A percentile compares a stretch with the other conserved stretches of the same genome.
Conservation (phyloP, 1,140 invertebrate genomes). For the Psix sp. region DNA sequence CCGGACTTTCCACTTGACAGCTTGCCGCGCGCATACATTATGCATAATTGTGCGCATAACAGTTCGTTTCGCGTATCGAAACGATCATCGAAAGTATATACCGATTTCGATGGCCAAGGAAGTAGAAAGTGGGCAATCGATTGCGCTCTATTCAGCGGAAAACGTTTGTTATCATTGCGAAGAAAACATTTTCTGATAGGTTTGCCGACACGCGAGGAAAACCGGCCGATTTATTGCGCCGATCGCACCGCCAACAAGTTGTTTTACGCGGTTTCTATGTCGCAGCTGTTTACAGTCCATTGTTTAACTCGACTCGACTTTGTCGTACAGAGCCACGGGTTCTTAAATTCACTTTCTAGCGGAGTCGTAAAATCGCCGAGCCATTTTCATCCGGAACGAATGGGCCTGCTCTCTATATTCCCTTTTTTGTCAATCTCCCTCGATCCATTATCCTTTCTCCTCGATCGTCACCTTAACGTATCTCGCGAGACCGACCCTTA, state of each 20-base stretch:
- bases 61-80: conserved; percentile 51
- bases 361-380: conserved; percentile 68
- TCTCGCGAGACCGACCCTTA: conserved; percentile 32
- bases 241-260: conserved; percentile 10
- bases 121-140: conserved; percentile 66
- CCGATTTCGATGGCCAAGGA: too few species aligned
- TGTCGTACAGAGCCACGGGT: conserved; percentile 51
- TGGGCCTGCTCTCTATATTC: conserved; percentile 58
- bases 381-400: conserved; percentile 65
- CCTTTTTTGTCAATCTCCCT: conserved; percentile 53
- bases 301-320: conserved; percentile 36
- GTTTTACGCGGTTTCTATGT: conserved; percentile 61
- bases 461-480: conserved; percentile 28
- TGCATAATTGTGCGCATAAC: conserved; percentile 50
- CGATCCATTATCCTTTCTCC: conserved; percentile 42
- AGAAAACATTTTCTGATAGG: too few species aligned
- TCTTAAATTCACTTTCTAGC: conserved; percentile 74
- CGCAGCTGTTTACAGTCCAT: conserved; percentile 53
- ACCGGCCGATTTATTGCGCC: background rate
- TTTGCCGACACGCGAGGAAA: background rate
- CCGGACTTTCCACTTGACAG: conserved; percentile 54
- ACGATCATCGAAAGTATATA: conserved; percentile 50
- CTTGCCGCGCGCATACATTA: conserved; percentile 54
- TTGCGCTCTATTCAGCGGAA: conserved; percentile 57
- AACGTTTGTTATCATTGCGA: conserved; percentile 54